Percentiles rank a stretch among this genome's conserved stretches.
phyloP scores from a whole-genome alignment of 2,888 invertebrate genomes.

The Malthinus seriepunctatus region DNA sequence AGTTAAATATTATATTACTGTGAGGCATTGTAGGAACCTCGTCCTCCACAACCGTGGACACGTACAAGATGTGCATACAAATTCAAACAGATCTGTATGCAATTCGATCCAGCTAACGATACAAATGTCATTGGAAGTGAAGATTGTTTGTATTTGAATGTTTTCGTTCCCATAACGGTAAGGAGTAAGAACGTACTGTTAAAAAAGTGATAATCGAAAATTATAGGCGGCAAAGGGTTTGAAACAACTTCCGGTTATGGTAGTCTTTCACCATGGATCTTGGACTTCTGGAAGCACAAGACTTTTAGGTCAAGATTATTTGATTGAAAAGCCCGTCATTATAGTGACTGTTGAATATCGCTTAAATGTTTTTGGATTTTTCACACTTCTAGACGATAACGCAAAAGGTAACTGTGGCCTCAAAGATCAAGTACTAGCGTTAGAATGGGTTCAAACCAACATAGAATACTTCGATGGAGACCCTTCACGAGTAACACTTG shows the following conservation, averaged over 20 bases:
- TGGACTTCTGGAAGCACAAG: too few relatives aligned
- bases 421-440: conserved; percentile 38
- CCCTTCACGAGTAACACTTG: conserved; percentile 34
- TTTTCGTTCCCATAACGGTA: background rate
- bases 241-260: background rate
- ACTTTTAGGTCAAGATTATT: conserved; percentile 13
- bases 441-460: conserved; percentile 38
- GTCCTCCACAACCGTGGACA: background rate
- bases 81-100: too few relatives aligned
- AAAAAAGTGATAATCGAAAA: too few relatives aligned
- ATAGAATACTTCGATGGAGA: conserved; percentile 37
- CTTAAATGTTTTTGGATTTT: conserved; percentile 12
- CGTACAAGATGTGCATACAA: background rate
- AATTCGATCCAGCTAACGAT: background rate
- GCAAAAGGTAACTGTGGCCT: conserved; percentile 38
- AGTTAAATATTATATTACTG: background rate
- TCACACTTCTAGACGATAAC: conserved; percentile 30
- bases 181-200: background rate
- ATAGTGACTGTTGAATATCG: conserved; percentile 4
- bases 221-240: background rate
- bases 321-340: conserved; percentile 1
- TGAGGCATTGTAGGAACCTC: background rate
- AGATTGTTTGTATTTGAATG: background rate
- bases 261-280: conserved; percentile 4
- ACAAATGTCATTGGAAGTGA: background rate